Conservation (phyloP, 2,797 vertebrate species). For the Molossus molossus region DNA sequence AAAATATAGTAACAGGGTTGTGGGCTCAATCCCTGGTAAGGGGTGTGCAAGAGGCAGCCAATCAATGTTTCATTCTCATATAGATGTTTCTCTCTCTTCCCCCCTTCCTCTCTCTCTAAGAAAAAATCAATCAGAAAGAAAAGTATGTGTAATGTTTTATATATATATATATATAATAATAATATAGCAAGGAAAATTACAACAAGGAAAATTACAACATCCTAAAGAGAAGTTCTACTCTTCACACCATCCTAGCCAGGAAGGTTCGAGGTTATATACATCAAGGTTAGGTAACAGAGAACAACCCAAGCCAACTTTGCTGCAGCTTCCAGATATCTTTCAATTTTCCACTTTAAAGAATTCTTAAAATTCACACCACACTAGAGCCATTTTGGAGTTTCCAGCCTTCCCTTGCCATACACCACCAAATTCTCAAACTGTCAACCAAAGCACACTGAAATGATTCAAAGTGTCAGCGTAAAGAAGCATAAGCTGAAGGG, state of each 20-base stretch:
- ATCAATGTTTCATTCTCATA: no score
- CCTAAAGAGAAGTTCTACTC: background rate
- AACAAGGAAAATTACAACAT: background rate
- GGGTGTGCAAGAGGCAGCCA: no score
- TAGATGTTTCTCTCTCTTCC: background rate
- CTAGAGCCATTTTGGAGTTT: background rate
- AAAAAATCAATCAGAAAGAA: background rate
- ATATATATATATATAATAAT: background rate
- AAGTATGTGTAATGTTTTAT: no score
- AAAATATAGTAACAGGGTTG: background rate
- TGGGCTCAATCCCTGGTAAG: background rate
- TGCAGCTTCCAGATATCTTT: background rate
- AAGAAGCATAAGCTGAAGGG: background rate
- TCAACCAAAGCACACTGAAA: background rate
- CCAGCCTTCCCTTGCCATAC: background rate
- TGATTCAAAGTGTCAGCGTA: background rate
- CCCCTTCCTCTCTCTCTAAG: no score
- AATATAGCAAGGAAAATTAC: no score
- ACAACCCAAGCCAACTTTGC: background rate
- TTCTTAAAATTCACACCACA: background rate
- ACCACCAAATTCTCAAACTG: background rate
- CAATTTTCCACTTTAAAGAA: slow-evolving; percentile 46
- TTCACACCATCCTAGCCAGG: background rate
- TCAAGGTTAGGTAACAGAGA: background rate
- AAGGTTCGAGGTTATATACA: background rate